phyloP scores from a whole-genome alignment of 37 sponge, comb jelly and placozoan genomes.

The Theonella swinhoei region DNA sequence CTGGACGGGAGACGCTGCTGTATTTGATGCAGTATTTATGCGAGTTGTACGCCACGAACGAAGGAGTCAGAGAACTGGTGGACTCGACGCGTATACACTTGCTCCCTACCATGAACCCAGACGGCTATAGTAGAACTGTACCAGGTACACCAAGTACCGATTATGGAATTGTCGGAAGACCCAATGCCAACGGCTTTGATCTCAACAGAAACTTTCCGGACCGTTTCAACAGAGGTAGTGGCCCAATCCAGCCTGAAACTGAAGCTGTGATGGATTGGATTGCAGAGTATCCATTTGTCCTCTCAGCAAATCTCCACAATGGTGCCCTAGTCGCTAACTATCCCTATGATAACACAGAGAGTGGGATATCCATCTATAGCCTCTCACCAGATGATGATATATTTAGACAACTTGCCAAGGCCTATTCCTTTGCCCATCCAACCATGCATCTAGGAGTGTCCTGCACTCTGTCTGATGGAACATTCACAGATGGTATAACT shows the following conservation, averaged over 20 bases:
- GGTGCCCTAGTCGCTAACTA: conserved; percentile 98
- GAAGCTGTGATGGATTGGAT: conserved; percentile 87
- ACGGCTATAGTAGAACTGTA: conserved; percentile 72
- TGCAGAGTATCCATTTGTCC: conserved; percentile 80
- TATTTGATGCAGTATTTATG: conserved; percentile 81
- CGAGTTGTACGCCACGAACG: conserved; percentile 63
- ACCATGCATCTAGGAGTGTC: conserved; percentile 72
- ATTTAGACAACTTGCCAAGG: conserved; percentile 64
- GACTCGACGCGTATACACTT: conserved; percentile 91
- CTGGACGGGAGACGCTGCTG: conserved; percentile 89
- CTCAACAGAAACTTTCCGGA: conserved; percentile 95
- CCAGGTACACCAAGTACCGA: conserved; percentile 57
- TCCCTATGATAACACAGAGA: conserved; percentile 82
- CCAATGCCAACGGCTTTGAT: conserved; percentile 81
- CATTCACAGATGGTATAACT: conserved; percentile 87
- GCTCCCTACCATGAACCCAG: conserved; percentile 97
- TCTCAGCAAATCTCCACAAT: conserved; percentile 96
- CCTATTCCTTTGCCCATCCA: conserved; percentile 78
- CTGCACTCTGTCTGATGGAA: not conserved
- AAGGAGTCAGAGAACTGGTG: conserved; percentile 62
- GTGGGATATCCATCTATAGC: conserved; percentile 32
- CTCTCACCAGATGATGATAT: conserved; percentile 81
- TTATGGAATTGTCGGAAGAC: conserved; percentile 66
- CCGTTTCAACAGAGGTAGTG: conserved; percentile 28
- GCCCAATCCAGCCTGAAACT: conserved; percentile 75